These are phyloP conservation scores for Drosophila lacteicornis DNA, from an alignment of 1,140 invertebrate species.

Conservation along the genomic window DNA sequence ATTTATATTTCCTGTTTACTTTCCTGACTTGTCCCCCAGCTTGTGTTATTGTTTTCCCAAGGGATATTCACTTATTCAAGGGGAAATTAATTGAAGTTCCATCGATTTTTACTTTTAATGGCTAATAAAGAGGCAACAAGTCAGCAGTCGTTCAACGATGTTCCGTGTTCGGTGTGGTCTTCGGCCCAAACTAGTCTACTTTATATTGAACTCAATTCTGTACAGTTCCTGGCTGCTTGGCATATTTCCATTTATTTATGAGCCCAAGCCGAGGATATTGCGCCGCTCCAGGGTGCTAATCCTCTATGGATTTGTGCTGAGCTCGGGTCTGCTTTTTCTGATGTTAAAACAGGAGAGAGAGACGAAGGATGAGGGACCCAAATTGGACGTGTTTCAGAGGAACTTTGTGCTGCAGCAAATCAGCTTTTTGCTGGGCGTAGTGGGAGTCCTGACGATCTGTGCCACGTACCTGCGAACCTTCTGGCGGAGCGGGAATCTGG, in stretches of 20 bases:
- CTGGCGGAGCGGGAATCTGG: constrained; percentile 15
- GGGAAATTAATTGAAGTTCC: background rate
- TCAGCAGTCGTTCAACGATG: constrained; percentile 25
- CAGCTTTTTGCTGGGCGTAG: background rate
- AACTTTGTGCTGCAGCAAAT: constrained; percentile 23
- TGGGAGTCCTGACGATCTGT: constrained; percentile 17
- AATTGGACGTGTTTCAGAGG: constrained; percentile 16
- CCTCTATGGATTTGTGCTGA: constrained; percentile 42
- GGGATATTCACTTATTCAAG: background rate
- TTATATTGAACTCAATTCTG: constrained; percentile 27
- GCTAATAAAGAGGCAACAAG: background rate
- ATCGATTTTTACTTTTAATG: background rate
- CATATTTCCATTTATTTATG: constrained; percentile 54
- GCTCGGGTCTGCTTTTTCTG: constrained; percentile 8
- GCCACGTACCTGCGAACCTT: constrained; percentile 13
- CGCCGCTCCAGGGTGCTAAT: constrained; percentile 41
- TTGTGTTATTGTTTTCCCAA: background rate
- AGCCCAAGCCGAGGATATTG: constrained; percentile 8
- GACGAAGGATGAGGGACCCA: background rate
- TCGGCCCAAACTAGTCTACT: constrained; percentile 30
- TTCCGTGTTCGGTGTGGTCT: constrained; percentile 34
- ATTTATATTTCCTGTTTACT: background rate
- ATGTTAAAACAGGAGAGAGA: background rate
- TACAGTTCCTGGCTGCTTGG: constrained; percentile 50
- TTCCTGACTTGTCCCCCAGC: background rate